Evolutionary conservation across 2,797 vertebrate species (phyloP).

Genomic region (Alectoris magna): DNA sequence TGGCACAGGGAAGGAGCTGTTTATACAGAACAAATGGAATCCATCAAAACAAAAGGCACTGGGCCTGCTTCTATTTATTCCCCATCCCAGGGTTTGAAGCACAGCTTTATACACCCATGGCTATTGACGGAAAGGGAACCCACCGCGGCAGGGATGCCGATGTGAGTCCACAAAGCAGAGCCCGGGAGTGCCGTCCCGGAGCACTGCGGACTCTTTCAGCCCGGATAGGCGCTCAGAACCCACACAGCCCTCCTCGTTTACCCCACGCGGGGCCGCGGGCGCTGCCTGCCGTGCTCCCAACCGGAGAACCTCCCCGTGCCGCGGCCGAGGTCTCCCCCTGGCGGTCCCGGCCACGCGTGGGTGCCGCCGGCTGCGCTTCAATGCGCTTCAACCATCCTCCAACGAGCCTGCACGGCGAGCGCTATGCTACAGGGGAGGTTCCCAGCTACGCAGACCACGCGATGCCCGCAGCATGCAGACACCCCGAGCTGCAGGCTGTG

Average conservation of each 20-base stretch:
- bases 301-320: not conserved
- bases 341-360: not conserved
- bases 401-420: not conserved
- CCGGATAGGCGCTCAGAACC: not conserved
- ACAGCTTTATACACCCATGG: not conserved
- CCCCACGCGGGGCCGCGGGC: not conserved
- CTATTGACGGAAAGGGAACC: not conserved
- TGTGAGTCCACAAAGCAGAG: fast-evolving
- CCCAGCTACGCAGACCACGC: no score
- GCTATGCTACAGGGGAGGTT: not conserved
- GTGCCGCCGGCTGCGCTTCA: not conserved
- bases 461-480: no score
- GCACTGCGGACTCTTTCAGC: no score
- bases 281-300: no score
- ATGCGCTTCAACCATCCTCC: not conserved
- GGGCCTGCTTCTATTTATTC: conserved; percentile 63
- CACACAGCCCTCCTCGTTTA: not conserved
- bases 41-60: conserved; percentile 70
- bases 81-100: not conserved
- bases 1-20: conserved; percentile 56
- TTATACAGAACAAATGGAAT: conserved; percentile 66
- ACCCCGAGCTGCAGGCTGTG: not conserved
- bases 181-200: no score
- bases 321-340: not conserved
- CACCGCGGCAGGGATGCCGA: fast-evolving